These are phyloP conservation scores for Nomada flava DNA, from an alignment of 2,888 invertebrate genomes.

Conservation along the genomic window DNA sequence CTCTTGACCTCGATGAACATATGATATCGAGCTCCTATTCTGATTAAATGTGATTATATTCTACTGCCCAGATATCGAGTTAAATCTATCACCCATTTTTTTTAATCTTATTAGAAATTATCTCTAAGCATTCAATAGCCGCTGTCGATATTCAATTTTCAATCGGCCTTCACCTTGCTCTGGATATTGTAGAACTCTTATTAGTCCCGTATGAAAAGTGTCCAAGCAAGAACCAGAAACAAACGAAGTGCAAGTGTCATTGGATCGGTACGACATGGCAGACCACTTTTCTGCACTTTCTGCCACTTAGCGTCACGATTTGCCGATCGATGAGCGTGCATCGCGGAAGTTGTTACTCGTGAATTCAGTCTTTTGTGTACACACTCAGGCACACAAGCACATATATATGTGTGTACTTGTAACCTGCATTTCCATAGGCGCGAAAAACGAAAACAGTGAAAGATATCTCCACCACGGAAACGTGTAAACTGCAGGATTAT, in stretches of 20 bases:
- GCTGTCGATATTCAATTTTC: conserved; percentile 24
- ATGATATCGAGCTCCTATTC: neutral
- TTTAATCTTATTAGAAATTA: too few species aligned
- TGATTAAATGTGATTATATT: neutral
- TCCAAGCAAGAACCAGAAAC: neutral
- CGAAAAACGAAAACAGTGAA: conserved; percentile 10
- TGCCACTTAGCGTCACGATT: conserved; percentile 49
- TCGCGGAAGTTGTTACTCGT: neutral
- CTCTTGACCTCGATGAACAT: neutral
- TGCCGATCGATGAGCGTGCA: conserved; percentile 26
- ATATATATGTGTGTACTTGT: too few species aligned
- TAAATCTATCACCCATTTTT: too few species aligned
- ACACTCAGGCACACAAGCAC: neutral
- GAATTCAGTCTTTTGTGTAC: neutral
- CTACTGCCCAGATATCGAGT: neutral
- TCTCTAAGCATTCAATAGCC: neutral
- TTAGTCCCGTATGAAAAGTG: neutral
- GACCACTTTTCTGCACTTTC: conserved; percentile 45
- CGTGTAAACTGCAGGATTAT: conserved; percentile 49
- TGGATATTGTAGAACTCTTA: neutral
- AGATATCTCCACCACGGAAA: conserved; percentile 31
- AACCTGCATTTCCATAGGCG: too few species aligned
- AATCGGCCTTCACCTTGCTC: conserved; percentile 10
- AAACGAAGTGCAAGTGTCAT: conserved; percentile 6
- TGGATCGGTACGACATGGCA: conserved; percentile 10